Percentiles rank a stretch among this genome's conserved stretches.
Evolutionary conservation across 2,888 invertebrate genomes (phyloP).

Genomic region (Drosophila planitibia): DNA sequence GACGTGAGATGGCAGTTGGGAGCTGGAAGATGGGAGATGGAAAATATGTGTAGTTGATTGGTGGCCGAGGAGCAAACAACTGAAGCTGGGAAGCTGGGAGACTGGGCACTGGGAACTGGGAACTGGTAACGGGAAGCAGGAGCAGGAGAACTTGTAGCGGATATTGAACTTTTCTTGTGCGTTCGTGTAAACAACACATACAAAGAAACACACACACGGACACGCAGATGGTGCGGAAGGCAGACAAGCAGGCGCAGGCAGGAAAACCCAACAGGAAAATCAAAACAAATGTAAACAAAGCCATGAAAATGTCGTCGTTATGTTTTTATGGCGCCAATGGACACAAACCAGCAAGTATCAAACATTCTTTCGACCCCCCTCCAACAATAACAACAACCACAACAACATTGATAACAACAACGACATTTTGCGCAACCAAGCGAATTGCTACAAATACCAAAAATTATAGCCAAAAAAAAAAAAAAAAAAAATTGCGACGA

Average conservation of each 20-base stretch:
- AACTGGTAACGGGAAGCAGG: not conserved
- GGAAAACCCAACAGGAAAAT: slow-evolving; percentile 61
- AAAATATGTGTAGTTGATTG: slow-evolving; percentile 9
- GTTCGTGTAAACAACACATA: slow-evolving; percentile 46
- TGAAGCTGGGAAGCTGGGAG: not conserved
- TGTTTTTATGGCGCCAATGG: slow-evolving; percentile 64
- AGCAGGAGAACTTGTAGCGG: slow-evolving; percentile 33
- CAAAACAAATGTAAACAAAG: slow-evolving; percentile 74
- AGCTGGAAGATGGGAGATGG: not conserved
- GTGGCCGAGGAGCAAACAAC: not conserved
- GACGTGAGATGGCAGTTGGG: not conserved
- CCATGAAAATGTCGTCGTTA: slow-evolving; percentile 76
- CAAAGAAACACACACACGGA: slow-evolving; percentile 18
- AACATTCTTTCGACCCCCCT: not conserved
- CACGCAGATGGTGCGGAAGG: not conserved
- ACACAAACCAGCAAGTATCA: slow-evolving; percentile 43
- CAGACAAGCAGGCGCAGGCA: not conserved
- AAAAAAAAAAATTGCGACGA: not conserved
- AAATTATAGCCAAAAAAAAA: not conserved
- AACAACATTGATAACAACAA: not conserved
- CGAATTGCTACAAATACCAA: slow-evolving; percentile 15
- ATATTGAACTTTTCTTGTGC: slow-evolving; percentile 67
- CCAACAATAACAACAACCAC: not conserved
- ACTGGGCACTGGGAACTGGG: not conserved
- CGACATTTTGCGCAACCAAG: slow-evolving; percentile 15